Base-by-base conservation (phyloP, 2,888 invertebrate genomes). In the Sisyra terminalis region DNA sequence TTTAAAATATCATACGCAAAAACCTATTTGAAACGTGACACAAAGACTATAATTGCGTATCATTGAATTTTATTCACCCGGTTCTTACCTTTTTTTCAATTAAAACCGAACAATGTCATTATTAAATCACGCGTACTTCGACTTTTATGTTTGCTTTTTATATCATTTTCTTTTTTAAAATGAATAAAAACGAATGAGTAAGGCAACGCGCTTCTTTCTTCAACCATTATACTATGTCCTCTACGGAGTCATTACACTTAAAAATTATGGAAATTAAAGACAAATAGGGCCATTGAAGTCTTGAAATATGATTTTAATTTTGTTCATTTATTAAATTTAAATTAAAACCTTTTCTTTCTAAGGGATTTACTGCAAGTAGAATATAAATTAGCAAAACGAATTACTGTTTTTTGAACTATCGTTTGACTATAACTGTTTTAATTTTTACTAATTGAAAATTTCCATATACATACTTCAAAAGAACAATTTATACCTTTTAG, bases 101-200 rank as follows among this genome's bases (percentile, higher is more conserved):
- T 40, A 40, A 40, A 40, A 40, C 40, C 40, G 40, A 40, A 40
- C 40, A 40, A 40, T 40, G 40, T 40, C 40, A 40, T 40, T 40
- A 40, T 40, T 40, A 40, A 40, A 40, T 40, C 40, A 40, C 40
- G 40, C 15, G 13, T 13, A 24, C 24, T 17, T 16, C 16, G 30
- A 15, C 31, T 9, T 31, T 40, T 40, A 30, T 30, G 30, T 40
- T 14, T 30, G 40, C 29, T 40, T 30, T 40, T 40, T 35, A 30
- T 40, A 16, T 40, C 15, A 14, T 40, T 40, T 40, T 30, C 14
- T 40, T 40, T 40, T 24, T 24, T 30, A 40, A 14, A 14, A 14
- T 31, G 15, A 16, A 35, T 16, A 35, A 16, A 32, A 32, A 11
- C 35, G 35, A 35, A 35, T 14, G 16, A 35, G 35, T 15, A 11